A percentile compares a stretch with the other conserved stretches of the same genome.
phyloP scores from a whole-genome alignment of 2,888 invertebrate genomes.

The Sthenelais limicola region DNA sequence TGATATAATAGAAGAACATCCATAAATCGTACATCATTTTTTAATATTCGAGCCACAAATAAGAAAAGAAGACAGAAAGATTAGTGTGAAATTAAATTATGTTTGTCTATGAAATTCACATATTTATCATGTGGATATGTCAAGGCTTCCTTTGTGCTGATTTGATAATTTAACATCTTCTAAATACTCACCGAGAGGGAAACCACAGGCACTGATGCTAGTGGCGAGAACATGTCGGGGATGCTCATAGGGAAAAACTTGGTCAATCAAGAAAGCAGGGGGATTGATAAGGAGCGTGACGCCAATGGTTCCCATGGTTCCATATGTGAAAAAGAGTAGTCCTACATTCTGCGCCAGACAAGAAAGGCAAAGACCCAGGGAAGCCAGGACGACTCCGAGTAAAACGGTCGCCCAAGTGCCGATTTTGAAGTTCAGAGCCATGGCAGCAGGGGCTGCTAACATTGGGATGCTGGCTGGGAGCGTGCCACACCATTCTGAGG shows the following conservation, averaged over 20 bases:
- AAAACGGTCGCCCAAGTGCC: conserved; percentile 43
- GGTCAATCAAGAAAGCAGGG: conserved; percentile 52
- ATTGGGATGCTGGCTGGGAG: conserved; percentile 45
- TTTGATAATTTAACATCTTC: too few relatives aligned
- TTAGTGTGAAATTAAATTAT: too few relatives aligned
- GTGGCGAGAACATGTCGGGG: conserved; percentile 53
- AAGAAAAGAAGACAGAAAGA: too few relatives aligned
- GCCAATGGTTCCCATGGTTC: conserved; percentile 50
- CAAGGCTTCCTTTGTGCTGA: too few relatives aligned
- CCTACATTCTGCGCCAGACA: conserved; percentile 35
- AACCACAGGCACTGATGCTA: conserved; percentile 52
- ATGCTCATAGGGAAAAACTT: conserved; percentile 52
- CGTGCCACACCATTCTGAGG: conserved; percentile 45
- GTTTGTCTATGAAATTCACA: too few relatives aligned
- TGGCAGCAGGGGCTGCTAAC: conserved; percentile 46
- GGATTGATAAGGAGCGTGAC: conserved; percentile 50
- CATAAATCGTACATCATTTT: background rate
- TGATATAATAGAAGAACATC: conserved; percentile 25
- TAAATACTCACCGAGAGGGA: conserved; percentile 51
- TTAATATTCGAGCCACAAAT: too few relatives aligned
- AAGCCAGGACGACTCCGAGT: conserved; percentile 41
- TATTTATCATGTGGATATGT: too few relatives aligned
- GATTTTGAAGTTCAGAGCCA: conserved; percentile 36
- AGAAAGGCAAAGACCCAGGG: conserved; percentile 38
- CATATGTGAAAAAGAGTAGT: conserved; percentile 49